Base-by-base conservation (phyloP, 2,888 invertebrate species). In the Microdon myrmicae region DNA sequence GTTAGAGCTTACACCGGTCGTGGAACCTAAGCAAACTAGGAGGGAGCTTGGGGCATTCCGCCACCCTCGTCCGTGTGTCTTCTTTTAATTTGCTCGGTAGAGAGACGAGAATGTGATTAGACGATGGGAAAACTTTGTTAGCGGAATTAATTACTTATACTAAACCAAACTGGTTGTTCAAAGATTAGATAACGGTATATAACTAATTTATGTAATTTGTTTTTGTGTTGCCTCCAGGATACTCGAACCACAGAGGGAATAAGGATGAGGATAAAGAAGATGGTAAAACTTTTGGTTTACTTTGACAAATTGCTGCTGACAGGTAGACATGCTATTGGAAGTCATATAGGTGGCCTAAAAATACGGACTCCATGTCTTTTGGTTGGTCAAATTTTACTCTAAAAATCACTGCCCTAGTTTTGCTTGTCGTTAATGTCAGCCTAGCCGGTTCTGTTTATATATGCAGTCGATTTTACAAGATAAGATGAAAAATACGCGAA, bases 41-140 rank as follows among this genome's bases (percentile, higher is more conserved):
- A n/a, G n/a, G n/a, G n/a, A n/a, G n/a, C n/a, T n/a, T n/a, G n/a
- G n/a, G n/a, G n/a, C n/a, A n/a, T n/a, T n/a, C n/a, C 17, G 9
- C 16, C 3, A n/a, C 13, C 12, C 4, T 35, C 44, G 16, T 34
- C 26, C 34, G 38, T 32, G 28, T 32, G 39, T 44, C 38, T 38
- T 44, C 51, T 51, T 38, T 41, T 56, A 64, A 60, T 35, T 56
- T 45, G 45, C 47, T 53, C 51, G 26, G 47, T 64, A 64, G 53
- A 58, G 64, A 64, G 44, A 51, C 45, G 58, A 64, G 53, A 64
- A 64, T 58, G 56, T 58, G 64, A 64, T 64, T 64, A 64, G 64
- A 64, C 51, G 64, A 64, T 64, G 64, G 51, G 64, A 64, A 64
- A 64, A 64, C 49, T 64, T 64, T 58, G 64, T 58, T 64, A 58